Evolutionary conservation across 2,888 invertebrate genomes (phyloP).

Genomic region (Hemicrepidius hirtus): DNA sequence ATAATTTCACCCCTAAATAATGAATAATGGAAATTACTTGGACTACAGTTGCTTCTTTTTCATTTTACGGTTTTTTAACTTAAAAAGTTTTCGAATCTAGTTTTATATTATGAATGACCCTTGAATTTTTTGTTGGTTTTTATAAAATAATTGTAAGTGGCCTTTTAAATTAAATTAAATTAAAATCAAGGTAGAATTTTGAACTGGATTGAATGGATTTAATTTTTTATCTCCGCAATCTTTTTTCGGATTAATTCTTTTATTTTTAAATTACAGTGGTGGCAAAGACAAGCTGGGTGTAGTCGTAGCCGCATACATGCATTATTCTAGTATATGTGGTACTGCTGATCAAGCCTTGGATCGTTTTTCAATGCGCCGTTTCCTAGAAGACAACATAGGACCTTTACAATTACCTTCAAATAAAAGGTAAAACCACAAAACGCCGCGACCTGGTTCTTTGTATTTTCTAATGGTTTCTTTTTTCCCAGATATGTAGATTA

Average conservation of each 20-base stretch:
- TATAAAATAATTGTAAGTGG: too few relatives aligned
- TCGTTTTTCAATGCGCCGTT: conserved; percentile 93
- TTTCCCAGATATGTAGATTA: conserved; percentile 90
- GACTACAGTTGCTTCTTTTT: too few relatives aligned
- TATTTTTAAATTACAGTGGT: conserved; percentile 75
- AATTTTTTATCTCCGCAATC: too few relatives aligned
- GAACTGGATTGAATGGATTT: too few relatives aligned
- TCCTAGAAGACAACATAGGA: conserved; percentile 88
- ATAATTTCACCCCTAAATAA: background rate
- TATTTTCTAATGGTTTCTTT: conserved; percentile 37
- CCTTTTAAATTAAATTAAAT: too few relatives aligned
- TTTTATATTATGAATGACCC: too few relatives aligned
- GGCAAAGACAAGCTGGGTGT: conserved; percentile 90
- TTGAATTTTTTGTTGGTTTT: too few relatives aligned
- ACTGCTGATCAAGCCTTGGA: conserved; percentile 88
- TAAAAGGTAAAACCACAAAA: conserved; percentile 75
- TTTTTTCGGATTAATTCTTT: too few relatives aligned
- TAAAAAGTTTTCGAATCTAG: background rate
- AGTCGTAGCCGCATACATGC: conserved; percentile 93
- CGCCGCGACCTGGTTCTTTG: conserved; percentile 15
- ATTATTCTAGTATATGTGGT: conserved; percentile 96
- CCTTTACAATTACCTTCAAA: conserved; percentile 84
- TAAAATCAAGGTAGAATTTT: too few relatives aligned
- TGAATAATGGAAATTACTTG: too few relatives aligned
- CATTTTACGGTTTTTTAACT: too few relatives aligned